These are phyloP conservation scores for Parelbella ahira DNA, from an alignment of 2,888 invertebrate genomes.

Conservation along the genomic window DNA sequence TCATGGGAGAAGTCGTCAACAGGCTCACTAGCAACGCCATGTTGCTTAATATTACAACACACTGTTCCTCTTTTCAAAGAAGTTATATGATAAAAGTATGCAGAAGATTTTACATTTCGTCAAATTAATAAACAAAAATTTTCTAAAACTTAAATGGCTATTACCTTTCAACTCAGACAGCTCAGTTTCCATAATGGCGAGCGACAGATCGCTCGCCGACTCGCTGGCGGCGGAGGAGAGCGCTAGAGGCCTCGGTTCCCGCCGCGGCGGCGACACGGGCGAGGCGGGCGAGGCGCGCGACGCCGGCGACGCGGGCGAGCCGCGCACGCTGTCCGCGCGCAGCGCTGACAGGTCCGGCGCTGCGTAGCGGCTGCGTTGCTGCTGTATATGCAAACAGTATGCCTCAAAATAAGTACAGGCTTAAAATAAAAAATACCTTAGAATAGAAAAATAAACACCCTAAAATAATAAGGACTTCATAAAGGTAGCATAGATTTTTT, in stretches of 20 bases:
- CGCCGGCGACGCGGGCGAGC: constrained; percentile 36
- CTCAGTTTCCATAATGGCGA: constrained; percentile 87
- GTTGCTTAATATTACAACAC: too few species aligned
- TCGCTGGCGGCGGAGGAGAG: constrained; percentile 96
- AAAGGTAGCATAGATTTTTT: too few species aligned
- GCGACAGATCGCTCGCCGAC: constrained; percentile 92
- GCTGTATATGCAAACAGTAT: constrained; percentile 35
- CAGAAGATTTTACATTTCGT: background rate
- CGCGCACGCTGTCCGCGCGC: constrained; percentile 50
- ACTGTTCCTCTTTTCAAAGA: too few species aligned
- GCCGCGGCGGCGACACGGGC: constrained; percentile 42
- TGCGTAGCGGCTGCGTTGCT: constrained; percentile 71
- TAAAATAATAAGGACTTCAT: too few species aligned
- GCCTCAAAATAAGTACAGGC: too few species aligned
- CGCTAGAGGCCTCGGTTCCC: constrained; percentile 83
- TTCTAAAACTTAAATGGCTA: too few species aligned
- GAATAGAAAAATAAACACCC: too few species aligned
- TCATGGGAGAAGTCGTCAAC: too few species aligned
- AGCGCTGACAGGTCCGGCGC: constrained; percentile 74
- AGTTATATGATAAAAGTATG: too few species aligned
- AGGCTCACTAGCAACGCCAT: too few species aligned
- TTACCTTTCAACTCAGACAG: constrained; percentile 62
- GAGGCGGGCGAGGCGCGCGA: constrained; percentile 36
- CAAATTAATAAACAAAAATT: too few species aligned
- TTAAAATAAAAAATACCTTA: too few species aligned